Base-by-base conservation (phyloP, 92 coral and sea anemone genomes). In the Meandrina meandrites region DNA sequence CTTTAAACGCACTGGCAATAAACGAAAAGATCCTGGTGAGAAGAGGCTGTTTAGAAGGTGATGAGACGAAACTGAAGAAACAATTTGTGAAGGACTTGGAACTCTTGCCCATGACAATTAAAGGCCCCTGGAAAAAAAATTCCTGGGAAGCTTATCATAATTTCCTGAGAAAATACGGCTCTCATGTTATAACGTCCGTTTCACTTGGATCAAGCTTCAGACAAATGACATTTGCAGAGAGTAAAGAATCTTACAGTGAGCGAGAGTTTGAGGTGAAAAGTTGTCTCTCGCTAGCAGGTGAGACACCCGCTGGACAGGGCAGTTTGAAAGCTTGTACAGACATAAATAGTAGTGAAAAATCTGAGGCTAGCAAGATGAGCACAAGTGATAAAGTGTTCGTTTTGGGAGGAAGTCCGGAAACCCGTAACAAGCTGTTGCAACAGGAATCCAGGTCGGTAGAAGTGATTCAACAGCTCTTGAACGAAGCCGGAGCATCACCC, bases 141-240 rank as follows among this genome's bases (percentile, higher is more conserved):
- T 88, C 91, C 16, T 88, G 91, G 91, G 18, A 76, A 37, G 31
- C 32, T 0, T 88, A 88, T 78, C 27, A 82, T 15, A 17, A 1
- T 32, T 88, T 88, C 51, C 64, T 88, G 2, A 10, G 72, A 6
- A 82, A 78, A 19, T 78, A 88, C 68, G 91, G 88, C 51, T 85
- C 88, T 16, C 88, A 85, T 31, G 6, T 76, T 22, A 68, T 85
- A 40, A 78, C 72, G 32, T 31, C 31, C 8, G 62, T 56, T 5
- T 30, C 22, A 0, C 0, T 21, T 58, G 88, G 88, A 27, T 54
- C 88, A 27, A 85, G 84, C n/a, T 36, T 85, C 77, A n/a, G 68
- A 47, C 90, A 79, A 30, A 79, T 79, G 60, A 42, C 86, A 8
- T 87, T 87, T 66, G 88, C 84, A 5, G 57, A 76, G 34, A 74